Evolutionary conservation across 2,797 vertebrate genomes (phyloP).

Genomic region (Phyllotis vaccarum): DNA sequence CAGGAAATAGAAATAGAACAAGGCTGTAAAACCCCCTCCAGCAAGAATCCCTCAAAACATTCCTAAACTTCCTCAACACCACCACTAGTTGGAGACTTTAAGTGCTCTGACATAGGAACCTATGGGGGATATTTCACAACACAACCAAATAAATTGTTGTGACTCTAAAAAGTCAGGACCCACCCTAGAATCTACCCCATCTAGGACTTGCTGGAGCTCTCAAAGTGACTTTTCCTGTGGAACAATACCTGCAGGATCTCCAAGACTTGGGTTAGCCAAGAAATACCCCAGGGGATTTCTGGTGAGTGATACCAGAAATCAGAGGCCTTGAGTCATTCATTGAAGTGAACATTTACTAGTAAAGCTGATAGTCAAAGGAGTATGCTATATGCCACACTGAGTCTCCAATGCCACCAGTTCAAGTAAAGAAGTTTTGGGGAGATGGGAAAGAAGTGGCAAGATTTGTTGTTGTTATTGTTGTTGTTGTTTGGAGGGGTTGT

Average conservation of each 20-base stretch:
- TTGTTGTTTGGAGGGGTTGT: not conserved
- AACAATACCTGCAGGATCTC: not conserved
- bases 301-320: not conserved
- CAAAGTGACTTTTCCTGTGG: not conserved
- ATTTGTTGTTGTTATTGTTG: too few relatives aligned
- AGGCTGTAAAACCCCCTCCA: not conserved
- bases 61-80: not conserved
- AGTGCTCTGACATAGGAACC: not conserved
- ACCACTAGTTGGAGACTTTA: not conserved
- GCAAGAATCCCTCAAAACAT: not conserved
- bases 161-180: not conserved
- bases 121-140: not conserved
- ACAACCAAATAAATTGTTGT: not conserved
- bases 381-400: not conserved
- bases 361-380: not conserved
- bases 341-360: not conserved
- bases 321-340: not conserved
- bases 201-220: too few relatives aligned
- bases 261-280: not conserved
- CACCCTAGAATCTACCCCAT: not conserved
- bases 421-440: not conserved
- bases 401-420: not conserved
- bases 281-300: not conserved
- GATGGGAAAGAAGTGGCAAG: not conserved
- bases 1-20: not conserved